Evolutionary conservation across 2,888 invertebrate genomes (phyloP).

Genomic region (Drosophila limbata): DNA sequence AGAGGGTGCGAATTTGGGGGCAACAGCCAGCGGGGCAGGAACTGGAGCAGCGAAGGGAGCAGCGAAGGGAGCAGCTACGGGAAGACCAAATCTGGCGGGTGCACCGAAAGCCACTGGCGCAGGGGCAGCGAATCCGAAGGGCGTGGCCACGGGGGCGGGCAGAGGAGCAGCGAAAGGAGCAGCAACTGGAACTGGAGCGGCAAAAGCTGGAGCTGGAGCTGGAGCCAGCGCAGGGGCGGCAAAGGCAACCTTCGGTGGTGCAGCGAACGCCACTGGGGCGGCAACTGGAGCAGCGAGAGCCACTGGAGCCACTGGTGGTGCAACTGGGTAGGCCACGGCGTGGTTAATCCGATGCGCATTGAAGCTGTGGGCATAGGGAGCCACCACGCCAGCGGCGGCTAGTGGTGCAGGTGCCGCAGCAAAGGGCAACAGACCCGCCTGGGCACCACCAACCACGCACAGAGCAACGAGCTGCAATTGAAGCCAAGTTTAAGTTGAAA

Average conservation of each 20-base stretch:
- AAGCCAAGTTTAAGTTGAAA: not conserved
- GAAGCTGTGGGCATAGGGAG: constrained; percentile 91
- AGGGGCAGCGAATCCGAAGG: constrained; percentile 38
- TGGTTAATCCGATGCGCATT: constrained; percentile 91
- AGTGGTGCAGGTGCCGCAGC: constrained; percentile 84
- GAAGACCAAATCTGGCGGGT: constrained; percentile 59
- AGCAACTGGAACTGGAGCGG: constrained; percentile 49
- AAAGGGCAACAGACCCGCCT: constrained; percentile 85
- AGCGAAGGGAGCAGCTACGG: constrained; percentile 20
- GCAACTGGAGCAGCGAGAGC: constrained; percentile 45
- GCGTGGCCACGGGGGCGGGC: constrained; percentile 25
- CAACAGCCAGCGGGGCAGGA: constrained; percentile 55
- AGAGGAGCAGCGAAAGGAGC: constrained; percentile 49
- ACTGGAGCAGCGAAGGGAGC: constrained; percentile 47
- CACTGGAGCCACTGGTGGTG: constrained; percentile 60
- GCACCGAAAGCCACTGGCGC: constrained; percentile 39
- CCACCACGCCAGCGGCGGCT: constrained; percentile 85
- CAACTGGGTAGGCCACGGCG: constrained; percentile 89
- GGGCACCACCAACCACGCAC: constrained; percentile 81
- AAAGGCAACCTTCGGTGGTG: constrained; percentile 60
- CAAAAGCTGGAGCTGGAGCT: constrained; percentile 58
- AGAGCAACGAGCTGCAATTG: constrained; percentile 75
- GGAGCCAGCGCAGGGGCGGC: constrained; percentile 59
- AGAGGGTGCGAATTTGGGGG: constrained; percentile 58
- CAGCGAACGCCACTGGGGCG: constrained; percentile 60